Conservation (phyloP, 2,888 invertebrate genomes). For the Ophioninae sp. region DNA sequence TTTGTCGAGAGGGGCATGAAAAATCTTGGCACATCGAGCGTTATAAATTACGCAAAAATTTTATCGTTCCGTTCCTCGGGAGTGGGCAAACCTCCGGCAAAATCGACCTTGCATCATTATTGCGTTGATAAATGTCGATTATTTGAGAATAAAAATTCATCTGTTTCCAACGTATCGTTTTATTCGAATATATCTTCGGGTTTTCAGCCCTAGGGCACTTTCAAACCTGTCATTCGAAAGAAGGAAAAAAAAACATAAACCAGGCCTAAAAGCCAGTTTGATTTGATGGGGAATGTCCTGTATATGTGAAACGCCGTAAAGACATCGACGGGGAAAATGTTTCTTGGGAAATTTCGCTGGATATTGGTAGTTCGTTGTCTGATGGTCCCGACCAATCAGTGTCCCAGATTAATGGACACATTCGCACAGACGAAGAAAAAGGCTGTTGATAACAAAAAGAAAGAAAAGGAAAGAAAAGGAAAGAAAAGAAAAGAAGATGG, state of each 20-base stretch:
- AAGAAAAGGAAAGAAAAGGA: constrained; percentile 15
- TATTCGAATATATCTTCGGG: too few species aligned
- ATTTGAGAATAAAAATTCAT: too few species aligned
- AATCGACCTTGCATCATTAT: background rate
- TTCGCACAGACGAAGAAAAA: constrained; percentile 38
- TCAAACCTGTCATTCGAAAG: background rate
- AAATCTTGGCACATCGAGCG: background rate
- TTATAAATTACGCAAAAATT: background rate
- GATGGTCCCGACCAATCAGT: constrained; percentile 60
- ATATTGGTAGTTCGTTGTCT: constrained; percentile 55
- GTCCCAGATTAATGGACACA: constrained; percentile 56
- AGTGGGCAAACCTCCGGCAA: background rate
- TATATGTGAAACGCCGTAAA: background rate
- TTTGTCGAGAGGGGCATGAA: background rate
- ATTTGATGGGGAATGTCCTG: background rate
- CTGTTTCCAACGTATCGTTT: too few species aligned
- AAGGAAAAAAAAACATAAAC: background rate
- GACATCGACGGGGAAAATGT: background rate
- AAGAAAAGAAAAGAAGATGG: constrained; percentile 17
- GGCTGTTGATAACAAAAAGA: constrained; percentile 19
- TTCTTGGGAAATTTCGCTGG: constrained; percentile 31
- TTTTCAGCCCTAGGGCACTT: too few species aligned
- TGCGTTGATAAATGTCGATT: background rate
- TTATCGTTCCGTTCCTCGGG: background rate
- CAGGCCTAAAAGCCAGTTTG: background rate